Base-by-base conservation (phyloP, 37 sponge, comb jelly and placozoan genomes). In the Tethya wilhelma region DNA sequence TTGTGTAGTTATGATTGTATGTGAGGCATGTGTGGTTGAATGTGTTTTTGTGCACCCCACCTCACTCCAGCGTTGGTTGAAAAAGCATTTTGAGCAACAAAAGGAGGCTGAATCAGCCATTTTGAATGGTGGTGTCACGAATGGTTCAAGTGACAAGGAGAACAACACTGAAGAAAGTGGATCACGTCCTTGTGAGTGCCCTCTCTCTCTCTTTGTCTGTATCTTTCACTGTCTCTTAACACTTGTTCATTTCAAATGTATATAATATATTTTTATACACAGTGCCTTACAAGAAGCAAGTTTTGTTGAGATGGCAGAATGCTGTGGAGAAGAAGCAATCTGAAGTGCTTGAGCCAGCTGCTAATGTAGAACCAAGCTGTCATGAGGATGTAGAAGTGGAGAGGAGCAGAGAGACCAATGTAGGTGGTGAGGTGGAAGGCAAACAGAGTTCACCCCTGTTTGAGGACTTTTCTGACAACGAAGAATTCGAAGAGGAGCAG, bases 381-480 rank as follows among this genome's bases (percentile, higher is more conserved):
- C 5, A 6, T 59, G 62, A 8, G 7, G 62, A 29, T 8, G 20
- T 25, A 59, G 62, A n/a, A n/a, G n/a, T n/a, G n/a, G n/a, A n/a
- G n/a, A n/a, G n/a, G n/a, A n/a, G n/a, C n/a, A n/a, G n/a, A n/a
- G n/a, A n/a, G n/a, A 62, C 7, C 22, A n/a, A n/a, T 62, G 63
- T 25, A 14, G 19, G 22, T n/a, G 7, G 26, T 23, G 26, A n/a
- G 8, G 28, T 62, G 63, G 26, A 14, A 8, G 28, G n/a, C 23
- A 23, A n/a, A 8, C 39, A 40, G 5, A 37, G 63, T 26, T 89
- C 90, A 38, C 84, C 90, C 1, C 71, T 89, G 31, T 89, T 89
- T 84, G 85, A 90, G 11, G 85, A 84, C 19, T 74, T 90, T 37
- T 84, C 90, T 0, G 90, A 90, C 39, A 78, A 60, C 39, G 84